Evolutionary conservation across 1,140 invertebrate genomes (phyloP).

Genomic region (Sarcophaga bullata): DNA sequence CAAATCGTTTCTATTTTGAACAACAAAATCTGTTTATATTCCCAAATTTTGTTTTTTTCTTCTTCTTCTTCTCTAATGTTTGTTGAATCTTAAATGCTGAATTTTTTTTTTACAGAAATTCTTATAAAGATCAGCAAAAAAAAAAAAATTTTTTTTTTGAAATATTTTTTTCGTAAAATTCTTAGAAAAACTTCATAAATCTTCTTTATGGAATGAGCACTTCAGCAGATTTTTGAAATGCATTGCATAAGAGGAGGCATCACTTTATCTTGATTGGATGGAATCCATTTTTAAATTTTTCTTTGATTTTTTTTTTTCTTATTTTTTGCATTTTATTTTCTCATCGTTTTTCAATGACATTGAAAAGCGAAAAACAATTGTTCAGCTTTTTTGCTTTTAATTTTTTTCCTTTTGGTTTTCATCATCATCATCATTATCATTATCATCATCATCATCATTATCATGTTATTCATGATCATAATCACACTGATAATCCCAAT

Average conservation of each 20-base stretch:
- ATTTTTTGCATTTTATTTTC: neutral
- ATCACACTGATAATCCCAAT: neutral
- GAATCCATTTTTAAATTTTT: neutral
- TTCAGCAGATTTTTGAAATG: neutral
- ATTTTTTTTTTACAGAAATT: too few relatives aligned
- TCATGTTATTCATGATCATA: neutral
- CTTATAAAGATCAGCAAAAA: neutral
- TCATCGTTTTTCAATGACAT: conserved; percentile 24
- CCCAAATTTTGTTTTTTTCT: too few relatives aligned
- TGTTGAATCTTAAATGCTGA: too few relatives aligned
- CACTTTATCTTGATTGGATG: too few relatives aligned
- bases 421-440: neutral
- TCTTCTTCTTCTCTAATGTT: too few relatives aligned
- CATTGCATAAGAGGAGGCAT: too few relatives aligned
- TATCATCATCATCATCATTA: neutral
- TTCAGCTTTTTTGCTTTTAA: neutral
- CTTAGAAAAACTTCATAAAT: conserved; percentile 12
- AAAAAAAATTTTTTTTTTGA: neutral
- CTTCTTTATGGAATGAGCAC: neutral
- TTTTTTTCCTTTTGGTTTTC: neutral
- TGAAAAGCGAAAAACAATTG: conserved; percentile 24
- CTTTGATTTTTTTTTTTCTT: neutral
- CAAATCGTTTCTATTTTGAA: too few relatives aligned
- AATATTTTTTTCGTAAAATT: neutral
- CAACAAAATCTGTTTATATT: too few relatives aligned